A percentile compares a stretch with the other conserved stretches of the same genome.
Evolutionary conservation across 2,113 vertebrate species (phyloP).

Genomic region (Gobius niger): DNA sequence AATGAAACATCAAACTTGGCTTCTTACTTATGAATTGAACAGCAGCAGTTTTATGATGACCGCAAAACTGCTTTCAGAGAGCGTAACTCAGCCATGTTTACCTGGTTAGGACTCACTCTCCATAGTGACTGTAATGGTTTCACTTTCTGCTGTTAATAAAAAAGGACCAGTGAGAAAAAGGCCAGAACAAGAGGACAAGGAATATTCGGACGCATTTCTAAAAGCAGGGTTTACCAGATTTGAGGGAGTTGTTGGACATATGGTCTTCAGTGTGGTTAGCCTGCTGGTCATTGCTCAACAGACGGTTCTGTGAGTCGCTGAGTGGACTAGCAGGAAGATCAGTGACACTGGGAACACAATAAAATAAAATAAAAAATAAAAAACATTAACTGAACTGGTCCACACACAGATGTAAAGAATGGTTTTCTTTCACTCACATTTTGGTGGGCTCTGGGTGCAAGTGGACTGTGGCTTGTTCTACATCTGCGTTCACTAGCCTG

Average conservation of each 20-base stretch:
- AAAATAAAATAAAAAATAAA: neutral
- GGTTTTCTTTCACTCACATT: constrained; percentile 72
- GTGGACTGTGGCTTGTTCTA: constrained; percentile 82
- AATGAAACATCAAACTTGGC: constrained; percentile 8
- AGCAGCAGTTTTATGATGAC: neutral
- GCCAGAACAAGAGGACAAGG: neutral
- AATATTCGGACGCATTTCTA: neutral
- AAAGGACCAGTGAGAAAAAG: constrained; percentile 10
- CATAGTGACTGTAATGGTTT: constrained; percentile 85
- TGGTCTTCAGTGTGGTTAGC: constrained; percentile 73
- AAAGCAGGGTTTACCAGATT: constrained; percentile 76
- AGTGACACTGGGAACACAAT: constrained; percentile 58
- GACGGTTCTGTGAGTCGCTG: constrained; percentile 88
- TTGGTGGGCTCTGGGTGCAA: constrained; percentile 80
- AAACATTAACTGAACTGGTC: neutral
- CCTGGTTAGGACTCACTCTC: constrained; percentile 88
- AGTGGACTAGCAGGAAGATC: constrained; percentile 82
- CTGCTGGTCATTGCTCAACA: constrained; percentile 83
- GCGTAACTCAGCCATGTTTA: constrained; percentile 24
- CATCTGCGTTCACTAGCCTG: constrained; percentile 86
- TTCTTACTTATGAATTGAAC: neutral
- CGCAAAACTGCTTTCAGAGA: neutral
- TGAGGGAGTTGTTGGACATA: constrained; percentile 74
- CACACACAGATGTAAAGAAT: neutral
- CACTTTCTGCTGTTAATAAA: constrained; percentile 81